These are phyloP conservation scores for Unio pictorum DNA, from an alignment of 2,888 invertebrate species.

Conservation along the genomic window DNA sequence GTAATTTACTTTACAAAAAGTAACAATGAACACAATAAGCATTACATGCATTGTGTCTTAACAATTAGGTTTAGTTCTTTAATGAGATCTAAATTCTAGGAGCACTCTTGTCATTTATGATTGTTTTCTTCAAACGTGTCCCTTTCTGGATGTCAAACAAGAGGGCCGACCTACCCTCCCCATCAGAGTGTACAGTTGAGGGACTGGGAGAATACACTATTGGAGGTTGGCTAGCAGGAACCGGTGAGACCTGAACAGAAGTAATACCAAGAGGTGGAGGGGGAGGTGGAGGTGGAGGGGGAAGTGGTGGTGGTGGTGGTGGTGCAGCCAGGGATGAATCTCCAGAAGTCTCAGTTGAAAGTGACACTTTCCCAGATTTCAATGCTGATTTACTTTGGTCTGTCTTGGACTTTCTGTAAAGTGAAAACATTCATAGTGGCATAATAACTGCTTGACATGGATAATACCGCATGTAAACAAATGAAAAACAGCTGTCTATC, in stretches of 20 bases:
- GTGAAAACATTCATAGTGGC: conserved; percentile 1
- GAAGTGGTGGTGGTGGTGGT: conserved; percentile 23
- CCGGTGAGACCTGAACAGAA: conserved; percentile 24
- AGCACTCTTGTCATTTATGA: conserved; percentile 56
- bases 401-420: conserved; percentile 10
- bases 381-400: conserved; percentile 4
- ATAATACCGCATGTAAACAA: no score
- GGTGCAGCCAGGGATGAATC: conserved; percentile 6
- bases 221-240: conserved; percentile 23
- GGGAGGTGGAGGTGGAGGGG: conserved; percentile 27
- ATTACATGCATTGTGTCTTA: not conserved
- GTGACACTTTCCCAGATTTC: conserved; percentile 2
- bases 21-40: not conserved
- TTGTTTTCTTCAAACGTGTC: conserved; percentile 47
- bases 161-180: conserved; percentile 42
- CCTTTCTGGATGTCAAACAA: conserved; percentile 53
- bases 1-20: no score
- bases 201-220: conserved; percentile 11
- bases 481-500: no score
- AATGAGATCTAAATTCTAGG: conserved; percentile 32
- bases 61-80: not conserved
- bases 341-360: not conserved
- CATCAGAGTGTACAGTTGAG: conserved; percentile 6
- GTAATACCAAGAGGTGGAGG: conserved; percentile 18
- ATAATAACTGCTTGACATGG: not conserved